Conservation (phyloP, 2,888 invertebrate genomes). For the Cepaea hortensis region DNA sequence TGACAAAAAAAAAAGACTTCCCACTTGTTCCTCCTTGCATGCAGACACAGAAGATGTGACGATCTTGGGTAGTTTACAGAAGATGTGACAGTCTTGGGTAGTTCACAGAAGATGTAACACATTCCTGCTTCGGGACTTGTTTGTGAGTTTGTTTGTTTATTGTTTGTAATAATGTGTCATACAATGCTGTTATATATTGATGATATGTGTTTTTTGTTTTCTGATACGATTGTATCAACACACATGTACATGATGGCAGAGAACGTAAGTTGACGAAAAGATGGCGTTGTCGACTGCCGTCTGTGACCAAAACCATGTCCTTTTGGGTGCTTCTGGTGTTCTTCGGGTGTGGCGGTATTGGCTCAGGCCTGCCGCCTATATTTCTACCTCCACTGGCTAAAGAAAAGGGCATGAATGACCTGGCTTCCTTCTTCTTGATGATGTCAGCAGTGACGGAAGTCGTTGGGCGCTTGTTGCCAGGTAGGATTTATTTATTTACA, state of each 20-base stretch:
- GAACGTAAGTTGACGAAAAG: not conserved
- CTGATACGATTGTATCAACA: not conserved
- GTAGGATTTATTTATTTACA: conserved; percentile 1
- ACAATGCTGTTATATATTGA: too few relatives aligned
- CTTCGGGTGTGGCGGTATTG: conserved; percentile 22
- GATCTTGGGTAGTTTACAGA: too few relatives aligned
- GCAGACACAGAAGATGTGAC: too few relatives aligned
- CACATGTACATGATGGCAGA: not conserved
- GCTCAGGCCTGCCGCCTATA: conserved; percentile 36
- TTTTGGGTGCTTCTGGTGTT: conserved; percentile 34
- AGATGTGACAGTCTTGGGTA: too few relatives aligned
- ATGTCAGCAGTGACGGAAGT: conserved; percentile 50
- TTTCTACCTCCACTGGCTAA: conserved; percentile 55
- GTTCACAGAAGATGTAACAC: too few relatives aligned
- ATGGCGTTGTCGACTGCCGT: conserved; percentile 18
- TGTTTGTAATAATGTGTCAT: too few relatives aligned
- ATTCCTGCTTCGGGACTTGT: too few relatives aligned
- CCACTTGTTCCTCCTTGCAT: too few relatives aligned
- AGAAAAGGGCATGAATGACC: conserved; percentile 50
- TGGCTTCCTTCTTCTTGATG: conserved; percentile 50
- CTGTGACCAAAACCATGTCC: not conserved
- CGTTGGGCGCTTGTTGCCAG: conserved; percentile 38
- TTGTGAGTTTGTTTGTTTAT: too few relatives aligned
- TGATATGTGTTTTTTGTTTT: not conserved
- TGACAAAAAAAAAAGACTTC: too few relatives aligned